A percentile compares a stretch with the other conserved stretches of the same genome.
Conservation (phyloP, 2,113 vertebrate species). For the Arenaria interpres region DNA sequence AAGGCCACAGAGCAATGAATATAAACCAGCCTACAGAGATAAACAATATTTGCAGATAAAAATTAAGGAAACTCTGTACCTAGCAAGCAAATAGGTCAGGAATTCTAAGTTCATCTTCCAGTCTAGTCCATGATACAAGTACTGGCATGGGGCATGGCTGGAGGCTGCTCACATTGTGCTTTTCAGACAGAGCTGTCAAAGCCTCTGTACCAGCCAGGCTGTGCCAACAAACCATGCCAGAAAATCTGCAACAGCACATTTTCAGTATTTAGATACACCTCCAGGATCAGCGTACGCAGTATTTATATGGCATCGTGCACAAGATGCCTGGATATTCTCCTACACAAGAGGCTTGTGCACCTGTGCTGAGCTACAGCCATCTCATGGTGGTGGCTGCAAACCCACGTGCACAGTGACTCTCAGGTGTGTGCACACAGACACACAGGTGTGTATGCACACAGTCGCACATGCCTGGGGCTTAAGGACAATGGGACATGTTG, state of each 20-base stretch:
- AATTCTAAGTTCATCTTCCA: neutral
- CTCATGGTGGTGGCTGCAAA: neutral
- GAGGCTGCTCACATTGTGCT: neutral
- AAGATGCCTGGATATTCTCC: neutral
- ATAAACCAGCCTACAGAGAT: neutral
- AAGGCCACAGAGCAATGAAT: neutral
- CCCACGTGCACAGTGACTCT: fast-evolving
- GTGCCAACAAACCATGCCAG: neutral
- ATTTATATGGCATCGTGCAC: neutral
- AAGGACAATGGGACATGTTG: neutral
- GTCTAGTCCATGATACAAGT: neutral
- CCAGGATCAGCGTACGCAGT: neutral
- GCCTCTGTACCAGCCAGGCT: neutral
- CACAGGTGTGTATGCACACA: too few species aligned
- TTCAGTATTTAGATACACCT: neutral
- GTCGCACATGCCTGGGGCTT: fast-evolving
- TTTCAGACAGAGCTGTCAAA: neutral
- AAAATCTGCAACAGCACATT: neutral
- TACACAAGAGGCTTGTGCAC: neutral
- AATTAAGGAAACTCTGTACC: neutral
- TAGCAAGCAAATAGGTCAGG: neutral
- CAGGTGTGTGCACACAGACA: neutral
- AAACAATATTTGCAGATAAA: neutral
- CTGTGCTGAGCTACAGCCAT: neutral
- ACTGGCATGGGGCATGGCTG: neutral